These are phyloP conservation scores for Apodemus speciosus DNA, from an alignment of 2,113 vertebrate species.

Conservation along the genomic window DNA sequence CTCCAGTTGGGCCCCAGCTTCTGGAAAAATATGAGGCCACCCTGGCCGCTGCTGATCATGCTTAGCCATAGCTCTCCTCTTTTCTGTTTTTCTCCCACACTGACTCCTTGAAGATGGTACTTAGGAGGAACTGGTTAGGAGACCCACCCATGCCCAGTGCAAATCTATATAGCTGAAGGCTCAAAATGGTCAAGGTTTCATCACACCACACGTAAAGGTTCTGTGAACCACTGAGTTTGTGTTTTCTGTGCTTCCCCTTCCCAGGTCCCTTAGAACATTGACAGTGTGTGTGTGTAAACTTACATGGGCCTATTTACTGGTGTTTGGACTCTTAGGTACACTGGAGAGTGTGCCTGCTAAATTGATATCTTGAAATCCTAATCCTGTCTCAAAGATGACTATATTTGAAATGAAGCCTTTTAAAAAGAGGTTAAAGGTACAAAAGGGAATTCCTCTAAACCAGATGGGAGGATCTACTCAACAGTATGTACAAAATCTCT, in stretches of 20 bases:
- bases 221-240: background rate
- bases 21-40: background rate
- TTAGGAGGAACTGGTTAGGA: background rate
- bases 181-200: background rate
- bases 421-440: background rate
- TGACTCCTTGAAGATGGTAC: background rate
- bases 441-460: conserved; percentile 8
- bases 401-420: background rate
- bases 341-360: background rate
- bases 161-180: background rate
- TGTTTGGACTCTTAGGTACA: background rate
- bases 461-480: background rate
- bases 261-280: background rate
- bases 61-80: background rate
- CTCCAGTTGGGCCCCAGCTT: background rate
- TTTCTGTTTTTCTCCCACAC: background rate
- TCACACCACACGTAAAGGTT: background rate
- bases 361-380: background rate
- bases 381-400: background rate
- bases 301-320: background rate
- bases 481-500: background rate
- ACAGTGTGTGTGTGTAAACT: background rate
- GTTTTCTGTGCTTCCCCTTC: background rate
- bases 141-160: no score
- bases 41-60: background rate